phyloP scores from a whole-genome alignment of 1,140 invertebrate genomes.

The Zaprionus tsacasi region DNA sequence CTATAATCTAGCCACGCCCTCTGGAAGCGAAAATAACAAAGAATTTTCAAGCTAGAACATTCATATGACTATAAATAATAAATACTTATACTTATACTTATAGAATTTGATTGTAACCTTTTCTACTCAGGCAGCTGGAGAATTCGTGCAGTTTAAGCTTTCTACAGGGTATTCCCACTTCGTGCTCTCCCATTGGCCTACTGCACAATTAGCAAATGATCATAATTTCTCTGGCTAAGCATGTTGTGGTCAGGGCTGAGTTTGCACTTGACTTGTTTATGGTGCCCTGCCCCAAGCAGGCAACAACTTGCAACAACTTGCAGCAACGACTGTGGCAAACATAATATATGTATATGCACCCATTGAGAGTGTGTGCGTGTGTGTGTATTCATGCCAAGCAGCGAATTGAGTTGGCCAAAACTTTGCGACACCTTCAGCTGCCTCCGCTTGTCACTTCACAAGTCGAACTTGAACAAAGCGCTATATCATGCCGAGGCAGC shows the following conservation, averaged over 20 bases:
- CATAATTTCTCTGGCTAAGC: slow-evolving; percentile 42
- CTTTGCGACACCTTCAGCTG: slow-evolving; percentile 47
- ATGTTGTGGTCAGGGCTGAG: slow-evolving; percentile 43
- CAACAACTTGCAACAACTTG: slow-evolving; percentile 48
- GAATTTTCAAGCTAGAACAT: too few species aligned
- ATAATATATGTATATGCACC: slow-evolving; percentile 36
- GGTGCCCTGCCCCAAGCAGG: neutral
- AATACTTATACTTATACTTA: too few species aligned
- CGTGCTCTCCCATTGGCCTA: slow-evolving; percentile 2
- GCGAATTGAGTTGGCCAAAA: slow-evolving; percentile 60
- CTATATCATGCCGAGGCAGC: slow-evolving; percentile 52
- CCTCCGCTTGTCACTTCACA: slow-evolving; percentile 19
- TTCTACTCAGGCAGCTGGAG: too few species aligned
- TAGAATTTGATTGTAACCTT: too few species aligned
- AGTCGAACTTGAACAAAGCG: slow-evolving; percentile 49
- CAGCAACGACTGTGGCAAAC: slow-evolving; percentile 32
- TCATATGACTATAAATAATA: too few species aligned
- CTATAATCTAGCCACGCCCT: too few species aligned
- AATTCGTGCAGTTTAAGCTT: neutral
- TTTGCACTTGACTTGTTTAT: slow-evolving; percentile 70
- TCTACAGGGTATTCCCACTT: slow-evolving; percentile 1
- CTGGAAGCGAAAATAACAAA: too few species aligned
- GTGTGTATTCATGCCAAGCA: slow-evolving; percentile 10
- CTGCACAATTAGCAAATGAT: slow-evolving; percentile 62
- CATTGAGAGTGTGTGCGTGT: slow-evolving; percentile 1